Conservation (phyloP, 64 coral and sea anemone species). For the Montipora cactus region DNA sequence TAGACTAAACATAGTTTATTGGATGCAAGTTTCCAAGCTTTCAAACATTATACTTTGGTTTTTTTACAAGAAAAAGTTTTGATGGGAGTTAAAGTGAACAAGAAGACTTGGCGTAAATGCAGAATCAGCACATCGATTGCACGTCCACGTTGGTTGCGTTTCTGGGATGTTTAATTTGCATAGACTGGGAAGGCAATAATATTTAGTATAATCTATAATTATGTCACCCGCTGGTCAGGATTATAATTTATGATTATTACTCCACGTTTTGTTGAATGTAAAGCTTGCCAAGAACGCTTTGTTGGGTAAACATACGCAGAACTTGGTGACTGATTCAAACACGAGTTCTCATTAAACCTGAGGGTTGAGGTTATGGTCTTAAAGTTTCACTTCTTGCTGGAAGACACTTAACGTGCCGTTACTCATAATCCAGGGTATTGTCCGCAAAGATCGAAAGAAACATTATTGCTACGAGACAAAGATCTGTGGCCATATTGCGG, state of each 20-base stretch:
- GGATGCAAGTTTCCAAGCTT: too few relatives aligned
- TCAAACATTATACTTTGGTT: too few relatives aligned
- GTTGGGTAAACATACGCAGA: slow-evolving; percentile 31
- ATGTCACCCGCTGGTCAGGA: neutral
- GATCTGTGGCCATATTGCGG: slow-evolving; percentile 31
- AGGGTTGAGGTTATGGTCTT: neutral
- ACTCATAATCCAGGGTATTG: neutral
- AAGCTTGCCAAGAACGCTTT: neutral
- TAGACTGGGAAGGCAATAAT: neutral
- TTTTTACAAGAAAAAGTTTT: too few relatives aligned
- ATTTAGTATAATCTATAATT: neutral
- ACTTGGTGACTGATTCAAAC: neutral
- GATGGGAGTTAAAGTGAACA: too few relatives aligned
- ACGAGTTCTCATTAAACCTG: neutral
- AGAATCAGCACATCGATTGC: too few relatives aligned
- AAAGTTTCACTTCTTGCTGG: neutral
- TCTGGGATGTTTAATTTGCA: too few relatives aligned
- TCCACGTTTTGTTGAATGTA: slow-evolving; percentile 6
- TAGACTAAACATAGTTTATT: too few relatives aligned
- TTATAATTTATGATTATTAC: neutral
- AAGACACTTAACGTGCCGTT: neutral
- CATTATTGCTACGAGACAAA: neutral
- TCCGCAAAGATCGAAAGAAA: neutral
- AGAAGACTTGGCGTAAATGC: too few relatives aligned
- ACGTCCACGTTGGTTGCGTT: too few relatives aligned